phyloP scores from a whole-genome alignment of 2,113 vertebrate genomes.

The Notiomystis cincta region DNA sequence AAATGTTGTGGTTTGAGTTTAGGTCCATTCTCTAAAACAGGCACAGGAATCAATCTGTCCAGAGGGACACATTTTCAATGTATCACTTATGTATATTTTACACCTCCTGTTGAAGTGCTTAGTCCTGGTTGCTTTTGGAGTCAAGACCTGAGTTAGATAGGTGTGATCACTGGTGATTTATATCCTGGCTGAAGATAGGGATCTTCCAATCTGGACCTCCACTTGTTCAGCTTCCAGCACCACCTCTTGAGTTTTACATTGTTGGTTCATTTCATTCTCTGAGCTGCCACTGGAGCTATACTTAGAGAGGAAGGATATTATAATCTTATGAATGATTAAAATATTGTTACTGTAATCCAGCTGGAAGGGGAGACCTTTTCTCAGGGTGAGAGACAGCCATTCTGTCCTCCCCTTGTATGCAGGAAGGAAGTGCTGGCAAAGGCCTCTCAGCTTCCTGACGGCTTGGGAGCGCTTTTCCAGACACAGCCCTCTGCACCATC shows the following conservation, averaged over 20 bases:
- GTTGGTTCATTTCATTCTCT: neutral
- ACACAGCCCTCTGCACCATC: constrained; percentile 15
- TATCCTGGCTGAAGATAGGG: neutral
- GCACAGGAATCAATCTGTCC: neutral
- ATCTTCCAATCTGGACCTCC: neutral
- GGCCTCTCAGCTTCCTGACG: constrained; percentile 34
- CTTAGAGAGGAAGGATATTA: constrained; percentile 56
- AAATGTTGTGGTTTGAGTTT: neutral
- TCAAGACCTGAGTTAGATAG: neutral
- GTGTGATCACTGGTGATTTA: neutral
- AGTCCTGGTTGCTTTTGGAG: neutral
- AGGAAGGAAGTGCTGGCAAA: constrained; percentile 63
- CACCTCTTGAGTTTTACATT: neutral
- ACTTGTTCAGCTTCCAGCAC: neutral
- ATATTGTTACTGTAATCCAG: constrained; percentile 48
- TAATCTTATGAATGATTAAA: constrained; percentile 47
- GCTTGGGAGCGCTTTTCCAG: neutral
- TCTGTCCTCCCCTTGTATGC: neutral
- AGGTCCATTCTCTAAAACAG: neutral
- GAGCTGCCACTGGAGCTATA: neutral
- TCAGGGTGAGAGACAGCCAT: constrained; percentile 34
- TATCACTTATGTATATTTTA: neutral
- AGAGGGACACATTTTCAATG: neutral
- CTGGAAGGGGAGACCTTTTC: constrained; percentile 44
- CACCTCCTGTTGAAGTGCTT: neutral